phyloP scores from a whole-genome alignment of 2,113 vertebrate species.

The Phoxinus phoxinus region DNA sequence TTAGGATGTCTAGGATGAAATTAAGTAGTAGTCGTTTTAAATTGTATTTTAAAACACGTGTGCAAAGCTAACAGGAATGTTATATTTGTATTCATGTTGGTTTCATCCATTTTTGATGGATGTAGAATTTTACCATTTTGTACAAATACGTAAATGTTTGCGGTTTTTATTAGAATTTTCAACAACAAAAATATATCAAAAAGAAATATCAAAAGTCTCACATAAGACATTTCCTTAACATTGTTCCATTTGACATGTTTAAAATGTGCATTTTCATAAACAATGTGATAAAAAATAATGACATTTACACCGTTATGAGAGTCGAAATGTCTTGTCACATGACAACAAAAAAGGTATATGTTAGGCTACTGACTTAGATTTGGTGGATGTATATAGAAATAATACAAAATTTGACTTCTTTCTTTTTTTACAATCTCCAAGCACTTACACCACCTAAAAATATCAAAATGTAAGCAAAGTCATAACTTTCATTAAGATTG shows the following conservation, averaged over 20 bases:
- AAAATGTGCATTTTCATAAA: neutral
- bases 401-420: neutral
- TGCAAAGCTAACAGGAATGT: neutral
- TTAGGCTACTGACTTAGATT: neutral
- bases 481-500: neutral
- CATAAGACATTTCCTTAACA: neutral
- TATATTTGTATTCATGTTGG: neutral
- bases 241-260: neutral
- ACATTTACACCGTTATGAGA: neutral
- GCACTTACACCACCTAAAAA: neutral
- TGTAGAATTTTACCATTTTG: neutral
- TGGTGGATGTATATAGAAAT: neutral
- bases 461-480: neutral
- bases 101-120: neutral
- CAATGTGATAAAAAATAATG: neutral
- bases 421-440: neutral
- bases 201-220: neutral
- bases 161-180: neutral
- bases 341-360: neutral
- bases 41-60: neutral
- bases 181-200: too few species aligned
- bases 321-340: neutral
- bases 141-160: neutral
- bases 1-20: too few species aligned
- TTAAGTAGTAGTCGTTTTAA: neutral